Percentiles rank a stretch among this genome's conserved stretches.
Conservation (phyloP, 2,888 invertebrate genomes). For the Eustalomyia histrio region DNA sequence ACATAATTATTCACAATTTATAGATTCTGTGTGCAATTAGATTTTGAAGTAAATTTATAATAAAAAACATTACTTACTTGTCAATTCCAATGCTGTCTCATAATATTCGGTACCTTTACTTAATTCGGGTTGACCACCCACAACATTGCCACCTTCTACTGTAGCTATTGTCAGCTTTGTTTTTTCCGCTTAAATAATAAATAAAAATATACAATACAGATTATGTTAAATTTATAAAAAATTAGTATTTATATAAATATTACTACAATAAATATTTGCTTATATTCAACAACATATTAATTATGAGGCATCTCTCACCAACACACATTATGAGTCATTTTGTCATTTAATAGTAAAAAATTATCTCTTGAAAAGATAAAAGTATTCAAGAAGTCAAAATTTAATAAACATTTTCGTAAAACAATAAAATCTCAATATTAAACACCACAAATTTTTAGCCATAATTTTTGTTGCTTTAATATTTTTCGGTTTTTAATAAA, state of each 20-base stretch:
- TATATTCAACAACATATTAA: neutral
- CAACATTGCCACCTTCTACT: slow-evolving; percentile 68
- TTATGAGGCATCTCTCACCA: neutral
- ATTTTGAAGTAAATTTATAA: neutral
- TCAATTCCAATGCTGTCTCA: slow-evolving; percentile 69
- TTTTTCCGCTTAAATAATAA: slow-evolving; percentile 57
- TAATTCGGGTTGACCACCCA: slow-evolving; percentile 64
- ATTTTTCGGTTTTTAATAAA: too few relatives aligned
- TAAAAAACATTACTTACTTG: slow-evolving; percentile 67
- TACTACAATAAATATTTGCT: neutral
- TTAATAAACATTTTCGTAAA: neutral
- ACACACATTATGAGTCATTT: slow-evolving; percentile 10
- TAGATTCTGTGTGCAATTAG: neutral
- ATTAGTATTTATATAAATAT: neutral
- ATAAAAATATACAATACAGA: slow-evolving; percentile 14
- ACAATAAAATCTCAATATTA: too few relatives aligned
- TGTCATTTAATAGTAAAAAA: neutral
- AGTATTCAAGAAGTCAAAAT: neutral
- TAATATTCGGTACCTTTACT: slow-evolving; percentile 69
- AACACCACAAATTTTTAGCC: too few relatives aligned
- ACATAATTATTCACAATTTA: neutral
- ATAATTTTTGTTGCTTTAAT: too few relatives aligned
- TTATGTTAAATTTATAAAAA: neutral
- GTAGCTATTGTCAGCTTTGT: slow-evolving; percentile 65
- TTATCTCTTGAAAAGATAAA: slow-evolving; percentile 26